Evolutionary conservation across 2,797 vertebrate species (phyloP).

Genomic region (Platyrinchus mystaceus): DNA sequence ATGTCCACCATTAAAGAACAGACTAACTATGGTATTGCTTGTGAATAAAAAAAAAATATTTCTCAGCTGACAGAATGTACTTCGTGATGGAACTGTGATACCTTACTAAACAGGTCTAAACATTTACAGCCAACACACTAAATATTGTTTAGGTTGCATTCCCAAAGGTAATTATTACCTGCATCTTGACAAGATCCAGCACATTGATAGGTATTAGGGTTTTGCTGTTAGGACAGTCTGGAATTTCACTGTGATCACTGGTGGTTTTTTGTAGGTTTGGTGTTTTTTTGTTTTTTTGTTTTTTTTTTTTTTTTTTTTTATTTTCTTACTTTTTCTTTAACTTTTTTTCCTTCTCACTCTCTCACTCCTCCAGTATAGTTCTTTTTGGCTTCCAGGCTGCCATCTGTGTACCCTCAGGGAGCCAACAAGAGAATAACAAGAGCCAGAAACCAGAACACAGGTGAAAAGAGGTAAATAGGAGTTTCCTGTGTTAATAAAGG

Average conservation of each 20-base stretch:
- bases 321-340: not conserved
- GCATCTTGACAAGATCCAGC: constrained; percentile 41
- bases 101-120: not conserved
- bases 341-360: not conserved
- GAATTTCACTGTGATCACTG: not conserved
- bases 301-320: too few species aligned
- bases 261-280: too few species aligned
- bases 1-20: not conserved
- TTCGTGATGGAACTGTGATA: not conserved
- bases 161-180: constrained; percentile 16
- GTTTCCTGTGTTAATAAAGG: not conserved
- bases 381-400: constrained; percentile 37
- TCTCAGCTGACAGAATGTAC: not conserved
- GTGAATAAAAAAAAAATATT: not conserved
- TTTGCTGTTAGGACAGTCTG: not conserved
- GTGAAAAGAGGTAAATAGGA: constrained; percentile 51
- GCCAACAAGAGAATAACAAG: not conserved
- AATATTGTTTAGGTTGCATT: constrained; percentile 12
- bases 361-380: not conserved
- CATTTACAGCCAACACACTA: not conserved
- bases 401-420: constrained; percentile 56
- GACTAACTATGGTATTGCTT: not conserved
- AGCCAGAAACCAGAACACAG: constrained; percentile 34
- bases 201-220: not conserved
- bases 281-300: too few species aligned